A percentile compares a stretch with the other conserved stretches of the same genome.
Conservation (phyloP, 1,140 invertebrate genomes). For the Temnothorax nylanderi region DNA sequence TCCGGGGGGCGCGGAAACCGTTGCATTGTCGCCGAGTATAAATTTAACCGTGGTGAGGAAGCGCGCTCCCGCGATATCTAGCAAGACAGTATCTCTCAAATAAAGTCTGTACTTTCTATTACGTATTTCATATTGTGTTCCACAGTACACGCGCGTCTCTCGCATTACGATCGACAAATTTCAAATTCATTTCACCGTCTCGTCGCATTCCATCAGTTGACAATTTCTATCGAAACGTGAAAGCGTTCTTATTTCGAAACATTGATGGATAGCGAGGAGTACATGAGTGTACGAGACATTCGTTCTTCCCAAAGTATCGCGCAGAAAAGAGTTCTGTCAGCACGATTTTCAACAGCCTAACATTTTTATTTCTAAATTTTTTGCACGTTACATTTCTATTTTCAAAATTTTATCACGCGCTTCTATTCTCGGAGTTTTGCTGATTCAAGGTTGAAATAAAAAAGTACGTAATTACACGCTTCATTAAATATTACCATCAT, state of each 20-base stretch:
- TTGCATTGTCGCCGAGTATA: not conserved
- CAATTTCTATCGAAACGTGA: slow-evolving; percentile 13
- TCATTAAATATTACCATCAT: not conserved
- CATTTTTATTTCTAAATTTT: not conserved
- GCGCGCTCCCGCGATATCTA: not conserved
- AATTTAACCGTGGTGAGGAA: not conserved
- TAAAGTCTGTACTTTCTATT: not conserved
- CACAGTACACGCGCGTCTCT: not conserved
- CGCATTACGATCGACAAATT: slow-evolving; percentile 23
- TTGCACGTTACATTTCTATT: too few relatives aligned
- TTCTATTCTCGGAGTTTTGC: not conserved
- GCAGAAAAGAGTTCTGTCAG: not conserved
- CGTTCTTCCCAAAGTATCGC: not conserved
- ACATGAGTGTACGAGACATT: slow-evolving; percentile 6
- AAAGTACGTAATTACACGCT: not conserved
- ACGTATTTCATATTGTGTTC: slow-evolving; percentile 18
- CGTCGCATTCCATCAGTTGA: slow-evolving; percentile 1
- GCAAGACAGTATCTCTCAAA: slow-evolving; percentile 21
- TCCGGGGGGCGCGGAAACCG: not conserved
- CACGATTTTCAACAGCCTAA: not conserved
- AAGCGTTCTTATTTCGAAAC: not conserved
- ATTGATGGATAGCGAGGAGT: not conserved
- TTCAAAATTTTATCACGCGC: not conserved
- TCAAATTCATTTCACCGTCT: slow-evolving; percentile 35
- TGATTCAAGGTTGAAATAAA: not conserved